Evolutionary conservation across 2,888 invertebrate genomes (phyloP).

Genomic region (Dichetophora obliterata): DNA sequence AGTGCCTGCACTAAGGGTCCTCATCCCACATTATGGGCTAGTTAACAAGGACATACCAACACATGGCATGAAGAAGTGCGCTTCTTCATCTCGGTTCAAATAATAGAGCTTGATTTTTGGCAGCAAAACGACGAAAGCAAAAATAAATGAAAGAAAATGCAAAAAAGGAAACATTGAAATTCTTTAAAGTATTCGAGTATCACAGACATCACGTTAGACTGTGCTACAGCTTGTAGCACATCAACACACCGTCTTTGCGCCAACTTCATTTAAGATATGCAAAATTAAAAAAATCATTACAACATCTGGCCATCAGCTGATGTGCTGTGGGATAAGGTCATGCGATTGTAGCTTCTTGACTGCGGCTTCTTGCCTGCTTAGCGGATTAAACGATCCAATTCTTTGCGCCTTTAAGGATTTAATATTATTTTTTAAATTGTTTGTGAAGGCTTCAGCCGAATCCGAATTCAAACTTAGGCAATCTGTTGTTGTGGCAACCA

Average conservation of each 20-base stretch:
- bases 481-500: too few relatives aligned
- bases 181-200: neutral
- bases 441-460: too few relatives aligned
- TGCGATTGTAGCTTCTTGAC: too few relatives aligned
- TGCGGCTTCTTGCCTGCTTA: too few relatives aligned
- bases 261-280: constrained; percentile 9
- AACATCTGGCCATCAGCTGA: neutral
- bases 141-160: neutral
- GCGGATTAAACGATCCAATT: too few relatives aligned
- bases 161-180: constrained; percentile 15
- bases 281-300: neutral
- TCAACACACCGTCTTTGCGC: constrained; percentile 1
- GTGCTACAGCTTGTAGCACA: neutral
- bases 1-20: too few relatives aligned
- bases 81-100: constrained; percentile 57
- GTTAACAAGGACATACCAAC: neutral
- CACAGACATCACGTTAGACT: constrained; percentile 6
- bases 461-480: too few relatives aligned
- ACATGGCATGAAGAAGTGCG: constrained; percentile 17
- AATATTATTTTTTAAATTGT: too few relatives aligned
- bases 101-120: constrained; percentile 63
- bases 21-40: neutral
- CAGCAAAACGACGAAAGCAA: constrained; percentile 46
- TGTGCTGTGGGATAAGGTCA: too few relatives aligned
- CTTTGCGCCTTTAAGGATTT: too few relatives aligned